These are phyloP conservation scores for Sialis fuliginosa DNA, from an alignment of 2,888 invertebrate species.

Conservation along the genomic window DNA sequence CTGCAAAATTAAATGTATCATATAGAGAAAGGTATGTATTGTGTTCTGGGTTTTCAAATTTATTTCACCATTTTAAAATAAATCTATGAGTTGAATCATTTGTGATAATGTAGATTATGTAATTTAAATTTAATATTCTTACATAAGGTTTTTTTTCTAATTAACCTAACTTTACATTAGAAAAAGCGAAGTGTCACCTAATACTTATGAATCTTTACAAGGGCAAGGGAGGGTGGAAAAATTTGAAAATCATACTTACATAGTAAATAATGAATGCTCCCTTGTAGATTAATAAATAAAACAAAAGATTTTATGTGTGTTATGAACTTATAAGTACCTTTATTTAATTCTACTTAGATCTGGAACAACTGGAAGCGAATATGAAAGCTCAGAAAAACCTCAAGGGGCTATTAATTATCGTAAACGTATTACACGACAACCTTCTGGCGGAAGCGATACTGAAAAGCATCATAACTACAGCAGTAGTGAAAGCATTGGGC, in stretches of 20 bases:
- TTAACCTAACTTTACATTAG: too few species aligned
- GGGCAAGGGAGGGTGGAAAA: too few species aligned
- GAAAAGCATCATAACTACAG: constrained; percentile 47
- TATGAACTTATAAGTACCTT: background rate
- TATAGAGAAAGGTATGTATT: constrained; percentile 40
- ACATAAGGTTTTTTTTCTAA: too few species aligned
- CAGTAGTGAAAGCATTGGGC: constrained; percentile 66
- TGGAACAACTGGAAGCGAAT: constrained; percentile 33
- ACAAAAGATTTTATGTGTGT: background rate
- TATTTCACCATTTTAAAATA: too few species aligned
- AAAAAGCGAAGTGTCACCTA: too few species aligned
- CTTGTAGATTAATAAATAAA: too few species aligned
- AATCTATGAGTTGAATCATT: too few species aligned
- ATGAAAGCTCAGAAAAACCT: constrained; percentile 24
- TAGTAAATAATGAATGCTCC: too few species aligned
- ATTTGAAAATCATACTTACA: too few species aligned
- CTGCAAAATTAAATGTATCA: constrained; percentile 21
- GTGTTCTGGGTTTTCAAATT: background rate
- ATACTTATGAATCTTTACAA: too few species aligned
- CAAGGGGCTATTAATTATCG: constrained; percentile 24
- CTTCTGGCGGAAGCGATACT: constrained; percentile 31
- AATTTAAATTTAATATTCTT: too few species aligned
- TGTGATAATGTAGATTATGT: too few species aligned
- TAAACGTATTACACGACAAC: constrained; percentile 26
- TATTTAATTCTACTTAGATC: constrained; percentile 18